Evolutionary conservation across 2,113 vertebrate species (phyloP).

Genomic region (Syngnathus floridae): DNA sequence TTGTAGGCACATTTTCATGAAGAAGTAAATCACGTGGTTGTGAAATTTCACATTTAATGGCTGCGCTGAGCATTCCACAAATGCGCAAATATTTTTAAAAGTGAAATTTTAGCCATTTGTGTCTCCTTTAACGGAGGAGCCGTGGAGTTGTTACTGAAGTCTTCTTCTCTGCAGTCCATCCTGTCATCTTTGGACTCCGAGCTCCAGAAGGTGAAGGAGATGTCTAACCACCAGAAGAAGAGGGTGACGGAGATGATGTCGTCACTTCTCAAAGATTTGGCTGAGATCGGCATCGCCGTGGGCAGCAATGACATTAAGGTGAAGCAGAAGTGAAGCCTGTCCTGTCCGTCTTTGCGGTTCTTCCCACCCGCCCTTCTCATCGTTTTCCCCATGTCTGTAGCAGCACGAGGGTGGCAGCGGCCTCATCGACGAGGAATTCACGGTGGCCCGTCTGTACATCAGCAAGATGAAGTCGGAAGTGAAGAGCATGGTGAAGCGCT

Average conservation of each 20-base stretch:
- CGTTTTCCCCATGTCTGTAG: constrained; percentile 19
- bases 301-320: constrained; percentile 98
- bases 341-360: background rate
- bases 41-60: background rate
- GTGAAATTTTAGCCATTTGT: background rate
- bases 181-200: constrained; percentile 92
- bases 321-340: constrained; percentile 10
- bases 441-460: constrained; percentile 90
- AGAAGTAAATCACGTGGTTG: background rate
- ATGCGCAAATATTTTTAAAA: background rate
- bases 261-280: constrained; percentile 90
- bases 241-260: constrained; percentile 97
- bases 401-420: constrained; percentile 91
- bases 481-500: constrained; percentile 92
- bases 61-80: background rate
- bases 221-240: constrained; percentile 98
- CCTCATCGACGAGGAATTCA: constrained; percentile 95
- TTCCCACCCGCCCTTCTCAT: background rate
- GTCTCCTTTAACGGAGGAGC: background rate
- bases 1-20: background rate
- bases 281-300: constrained; percentile 93
- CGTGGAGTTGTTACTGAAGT: background rate
- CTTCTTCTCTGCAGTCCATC: constrained; percentile 69
- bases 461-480: constrained; percentile 98
- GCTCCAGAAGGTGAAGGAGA: constrained; percentile 95